Evolutionary conservation across 2,888 invertebrate genomes (phyloP), one percentile per base, ranked within the genome.

Genomic region (Xestia ashworthii): DNA sequence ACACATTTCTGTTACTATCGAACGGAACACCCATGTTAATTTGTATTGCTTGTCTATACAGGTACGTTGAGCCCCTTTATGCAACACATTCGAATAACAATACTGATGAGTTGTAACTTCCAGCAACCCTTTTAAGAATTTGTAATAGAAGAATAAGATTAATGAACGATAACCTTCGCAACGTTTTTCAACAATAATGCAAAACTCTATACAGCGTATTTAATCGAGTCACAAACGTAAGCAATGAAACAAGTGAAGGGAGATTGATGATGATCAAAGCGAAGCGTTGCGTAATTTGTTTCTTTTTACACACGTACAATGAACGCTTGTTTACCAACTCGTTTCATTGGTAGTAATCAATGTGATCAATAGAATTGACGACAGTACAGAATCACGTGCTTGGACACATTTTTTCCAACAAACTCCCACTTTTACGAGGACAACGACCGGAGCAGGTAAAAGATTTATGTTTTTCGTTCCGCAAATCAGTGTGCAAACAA

Each of bases 291-390:
- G 76, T 78, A 81, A 81, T 81, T 69, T 58, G 75, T 66, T 76
- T 78, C 73, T 79, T 80, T 70, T 44, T 65, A 44, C 65, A 76
- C 68, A 46, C 67, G 48, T 80, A 80, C 76, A 85, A 76, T 78
- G 74, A 78, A 70, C 22, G 60, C 55, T 62, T 77, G 78, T 83
- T 85, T 87, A 87, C 62, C 71, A 76, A 85, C 81, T 73, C 48
- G 70, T 71, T 86, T 48, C 62, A 84, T 82, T 86, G 64, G 80
- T 79, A 82, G 79, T 84, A 86, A 86, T 86, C 71, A 77, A 81
- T 83, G 71, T 68, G 19, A 76, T 80, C n/a, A 68, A 69, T 78
- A 76, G 48, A 74, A 53, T 71, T 73, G 53, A 62, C n/a, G 66
- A 71, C 44, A 46, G 58, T 71, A 73, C 44, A 69, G 58, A 68